Percentiles rank a stretch among this genome's conserved stretches.
These are phyloP conservation scores for Macrophya alboannulata DNA, from an alignment of 2,888 invertebrate genomes.

Conservation along the genomic window DNA sequence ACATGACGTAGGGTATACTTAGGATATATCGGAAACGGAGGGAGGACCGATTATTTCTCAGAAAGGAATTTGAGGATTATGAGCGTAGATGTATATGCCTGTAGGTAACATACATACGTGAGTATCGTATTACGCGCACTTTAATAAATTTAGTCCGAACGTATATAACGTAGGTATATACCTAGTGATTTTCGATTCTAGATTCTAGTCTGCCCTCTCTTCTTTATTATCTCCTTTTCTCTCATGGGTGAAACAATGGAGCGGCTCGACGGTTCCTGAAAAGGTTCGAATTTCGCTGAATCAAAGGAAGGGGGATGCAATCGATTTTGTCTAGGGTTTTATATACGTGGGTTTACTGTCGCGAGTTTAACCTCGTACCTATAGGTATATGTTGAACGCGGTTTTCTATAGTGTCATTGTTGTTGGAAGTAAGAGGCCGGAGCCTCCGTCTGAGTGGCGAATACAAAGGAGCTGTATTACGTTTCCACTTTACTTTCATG, in stretches of 20 bases:
- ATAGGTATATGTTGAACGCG: conserved; percentile 58
- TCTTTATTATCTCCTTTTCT: neutral
- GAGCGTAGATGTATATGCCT: conserved; percentile 1
- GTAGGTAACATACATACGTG: neutral
- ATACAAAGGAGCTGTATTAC: conserved; percentile 78
- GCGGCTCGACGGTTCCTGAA: conserved; percentile 72
- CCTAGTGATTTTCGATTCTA: conserved; percentile 14
- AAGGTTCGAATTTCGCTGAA: conserved; percentile 80
- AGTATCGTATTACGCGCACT: conserved; percentile 21
- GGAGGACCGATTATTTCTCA: conserved; percentile 21
- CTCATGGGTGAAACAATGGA: conserved; percentile 75
- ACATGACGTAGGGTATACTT: neutral
- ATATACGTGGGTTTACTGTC: conserved; percentile 42
- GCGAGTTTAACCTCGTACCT: conserved; percentile 37
- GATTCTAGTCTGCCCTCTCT: neutral
- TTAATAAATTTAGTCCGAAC: conserved; percentile 2
- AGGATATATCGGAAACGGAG: conserved; percentile 12
- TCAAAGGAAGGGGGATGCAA: conserved; percentile 75
- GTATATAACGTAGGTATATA: neutral
- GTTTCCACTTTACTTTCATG: conserved; percentile 75
- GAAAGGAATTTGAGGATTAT: conserved; percentile 25
- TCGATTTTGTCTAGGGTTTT: conserved; percentile 74
- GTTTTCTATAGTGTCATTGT: conserved; percentile 77
- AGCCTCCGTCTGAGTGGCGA: conserved; percentile 73
- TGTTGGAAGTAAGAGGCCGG: conserved; percentile 66